These are phyloP conservation scores for Rutpela maculata DNA, from an alignment of 2,888 invertebrate genomes.

Conservation along the genomic window DNA sequence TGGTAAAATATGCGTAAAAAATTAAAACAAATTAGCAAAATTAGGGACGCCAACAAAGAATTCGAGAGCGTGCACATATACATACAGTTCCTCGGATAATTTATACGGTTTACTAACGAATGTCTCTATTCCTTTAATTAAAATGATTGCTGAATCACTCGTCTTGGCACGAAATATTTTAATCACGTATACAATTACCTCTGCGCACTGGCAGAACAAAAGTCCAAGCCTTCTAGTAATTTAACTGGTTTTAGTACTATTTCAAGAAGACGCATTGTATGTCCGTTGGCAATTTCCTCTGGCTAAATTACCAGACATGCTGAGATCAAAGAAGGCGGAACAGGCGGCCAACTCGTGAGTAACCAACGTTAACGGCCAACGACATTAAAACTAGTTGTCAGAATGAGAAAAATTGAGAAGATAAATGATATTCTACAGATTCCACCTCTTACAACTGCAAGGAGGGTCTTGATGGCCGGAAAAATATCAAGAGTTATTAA, in stretches of 20 bases:
- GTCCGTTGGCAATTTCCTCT: constrained; percentile 10
- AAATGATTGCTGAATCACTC: not conserved
- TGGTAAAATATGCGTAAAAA: no score
- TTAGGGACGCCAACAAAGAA: no score
- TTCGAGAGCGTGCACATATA: no score
- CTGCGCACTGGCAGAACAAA: constrained; percentile 2
- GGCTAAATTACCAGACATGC: not conserved
- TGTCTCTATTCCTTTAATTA: not conserved
- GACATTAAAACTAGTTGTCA: constrained; percentile 21
- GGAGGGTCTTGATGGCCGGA: no score
- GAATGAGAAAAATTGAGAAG: not conserved
- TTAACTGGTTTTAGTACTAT: constrained; percentile 3
- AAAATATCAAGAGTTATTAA: no score
- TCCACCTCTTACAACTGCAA: not conserved
- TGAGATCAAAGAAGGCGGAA: constrained; percentile 31
- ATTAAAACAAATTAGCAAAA: no score
- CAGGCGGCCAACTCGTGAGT: constrained; percentile 20
- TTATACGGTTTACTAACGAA: not conserved
- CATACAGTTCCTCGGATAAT: not conserved
- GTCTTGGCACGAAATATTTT: not conserved
- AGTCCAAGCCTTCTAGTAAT: not conserved
- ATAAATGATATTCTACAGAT: not conserved
- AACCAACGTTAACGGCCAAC: constrained; percentile 31
- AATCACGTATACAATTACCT: not conserved
- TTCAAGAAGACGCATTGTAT: constrained; percentile 12